Percentiles rank a stretch among this genome's conserved stretches.
Conservation (phyloP, 2,888 invertebrate genomes). For the Glaucopsyche alexis region DNA sequence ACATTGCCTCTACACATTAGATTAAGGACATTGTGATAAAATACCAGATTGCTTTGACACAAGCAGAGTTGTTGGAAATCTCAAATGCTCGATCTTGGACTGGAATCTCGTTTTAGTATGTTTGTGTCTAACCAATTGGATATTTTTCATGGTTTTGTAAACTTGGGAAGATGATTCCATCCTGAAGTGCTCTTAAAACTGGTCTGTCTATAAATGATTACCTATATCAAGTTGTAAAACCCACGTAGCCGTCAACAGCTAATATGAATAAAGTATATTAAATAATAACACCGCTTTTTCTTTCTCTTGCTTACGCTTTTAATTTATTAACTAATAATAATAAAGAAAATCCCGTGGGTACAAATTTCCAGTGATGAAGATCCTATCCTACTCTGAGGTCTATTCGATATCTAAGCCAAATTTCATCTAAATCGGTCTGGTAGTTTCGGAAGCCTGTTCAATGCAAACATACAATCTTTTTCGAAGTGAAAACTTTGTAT, state of each 20-base stretch:
- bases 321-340: neutral
- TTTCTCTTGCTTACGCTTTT: neutral
- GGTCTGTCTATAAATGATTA: slow-evolving; percentile 69
- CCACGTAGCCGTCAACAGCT: slow-evolving; percentile 67
- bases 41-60: slow-evolving; percentile 60
- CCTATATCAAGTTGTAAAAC: slow-evolving; percentile 59
- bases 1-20: slow-evolving; percentile 36
- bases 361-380: too few relatives aligned
- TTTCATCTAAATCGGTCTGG: too few relatives aligned
- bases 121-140: slow-evolving; percentile 56
- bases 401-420: too few relatives aligned
- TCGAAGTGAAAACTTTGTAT: too few relatives aligned
- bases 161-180: slow-evolving; percentile 73
- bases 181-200: slow-evolving; percentile 78
- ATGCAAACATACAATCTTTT: too few relatives aligned
- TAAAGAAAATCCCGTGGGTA: too few relatives aligned
- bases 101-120: slow-evolving; percentile 31
- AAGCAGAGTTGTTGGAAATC: slow-evolving; percentile 38
- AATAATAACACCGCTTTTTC: slow-evolving; percentile 26
- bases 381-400: too few relatives aligned
- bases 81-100: slow-evolving; percentile 17
- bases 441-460: too few relatives aligned
- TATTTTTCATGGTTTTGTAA: slow-evolving; percentile 57
- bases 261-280: slow-evolving; percentile 56
- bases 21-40: slow-evolving; percentile 70